Evolutionary conservation across 2,888 invertebrate genomes (phyloP).

Genomic region (Dasysyrphus tricinctus): DNA sequence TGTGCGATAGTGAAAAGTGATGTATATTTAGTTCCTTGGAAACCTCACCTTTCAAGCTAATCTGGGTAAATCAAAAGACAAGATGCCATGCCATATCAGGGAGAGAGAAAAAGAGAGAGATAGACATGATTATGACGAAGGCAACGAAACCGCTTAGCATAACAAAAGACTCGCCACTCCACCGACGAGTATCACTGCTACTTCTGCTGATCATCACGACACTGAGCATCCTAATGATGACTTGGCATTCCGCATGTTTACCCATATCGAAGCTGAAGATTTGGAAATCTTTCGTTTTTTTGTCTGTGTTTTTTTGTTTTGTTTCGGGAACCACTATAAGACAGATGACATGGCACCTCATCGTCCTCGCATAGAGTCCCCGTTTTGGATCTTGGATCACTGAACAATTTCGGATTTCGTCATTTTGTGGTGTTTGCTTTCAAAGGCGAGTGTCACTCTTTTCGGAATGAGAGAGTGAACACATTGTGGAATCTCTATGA

Average conservation of each 20-base stretch:
- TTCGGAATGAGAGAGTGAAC: constrained; percentile 9
- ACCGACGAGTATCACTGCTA: constrained; percentile 35
- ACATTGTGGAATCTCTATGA: constrained; percentile 17
- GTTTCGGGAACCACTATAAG: constrained; percentile 36
- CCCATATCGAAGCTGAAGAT: constrained; percentile 60
- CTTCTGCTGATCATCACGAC: constrained; percentile 73
- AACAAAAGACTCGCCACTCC: constrained; percentile 74
- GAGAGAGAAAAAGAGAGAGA: not conserved
- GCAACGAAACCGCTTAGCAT: constrained; percentile 74
- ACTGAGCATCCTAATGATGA: constrained; percentile 74
- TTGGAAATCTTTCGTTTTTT: constrained; percentile 50
- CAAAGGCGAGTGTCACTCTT: constrained; percentile 65
- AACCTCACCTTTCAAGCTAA: constrained; percentile 73
- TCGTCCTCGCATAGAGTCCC: constrained; percentile 57
- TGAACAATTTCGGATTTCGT: constrained; percentile 53
- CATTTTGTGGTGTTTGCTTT: constrained; percentile 61
- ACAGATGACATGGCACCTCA: constrained; percentile 75
- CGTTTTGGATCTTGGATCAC: constrained; percentile 1
- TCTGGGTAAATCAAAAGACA: constrained; percentile 74
- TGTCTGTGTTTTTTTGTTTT: constrained; percentile 16
- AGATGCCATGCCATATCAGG: constrained; percentile 55
- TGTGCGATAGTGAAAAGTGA: not conserved
- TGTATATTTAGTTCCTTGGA: constrained; percentile 51
- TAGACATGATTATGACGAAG: constrained; percentile 63
- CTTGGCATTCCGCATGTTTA: constrained; percentile 66